A percentile compares a stretch with the other conserved stretches of the same genome.
These are phyloP conservation scores for Cotesia glomerata DNA, from an alignment of 1,140 invertebrate genomes.

Conservation along the genomic window DNA sequence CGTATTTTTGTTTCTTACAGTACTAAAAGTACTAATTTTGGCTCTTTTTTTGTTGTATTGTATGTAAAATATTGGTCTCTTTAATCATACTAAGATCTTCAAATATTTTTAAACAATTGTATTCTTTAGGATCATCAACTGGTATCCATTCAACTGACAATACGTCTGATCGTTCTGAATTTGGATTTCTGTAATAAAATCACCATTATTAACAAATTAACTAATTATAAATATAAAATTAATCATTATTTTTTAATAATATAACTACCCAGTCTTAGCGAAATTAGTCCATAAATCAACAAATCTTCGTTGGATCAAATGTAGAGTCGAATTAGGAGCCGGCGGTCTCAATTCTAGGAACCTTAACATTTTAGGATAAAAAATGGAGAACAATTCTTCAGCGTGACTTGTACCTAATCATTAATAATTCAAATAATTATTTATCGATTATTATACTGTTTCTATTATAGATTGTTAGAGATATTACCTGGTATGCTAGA, in stretches of 20 bases:
- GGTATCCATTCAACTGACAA: constrained; percentile 52
- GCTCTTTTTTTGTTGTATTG: too few species aligned
- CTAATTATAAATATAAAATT: background rate
- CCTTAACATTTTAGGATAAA: constrained; percentile 24
- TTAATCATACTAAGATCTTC: constrained; percentile 30
- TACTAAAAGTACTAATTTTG: too few species aligned
- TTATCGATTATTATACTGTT: background rate
- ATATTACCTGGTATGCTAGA: constrained; percentile 3
- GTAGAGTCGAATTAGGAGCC: background rate
- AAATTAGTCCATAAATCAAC: constrained; percentile 56
- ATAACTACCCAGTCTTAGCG: constrained; percentile 49
- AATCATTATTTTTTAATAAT: background rate
- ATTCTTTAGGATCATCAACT: constrained; percentile 27
- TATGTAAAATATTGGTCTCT: constrained; percentile 17
- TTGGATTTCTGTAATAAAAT: background rate
- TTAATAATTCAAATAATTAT: background rate
- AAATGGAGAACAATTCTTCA: constrained; percentile 48
- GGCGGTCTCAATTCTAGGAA: background rate
- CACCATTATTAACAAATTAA: too few species aligned
- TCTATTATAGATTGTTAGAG: background rate
- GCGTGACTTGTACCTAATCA: constrained; percentile 44
- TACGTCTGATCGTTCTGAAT: constrained; percentile 29
- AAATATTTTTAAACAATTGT: constrained; percentile 33
- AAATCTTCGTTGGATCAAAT: constrained; percentile 41
- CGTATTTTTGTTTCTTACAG: too few species aligned